A percentile compares a stretch with the other conserved stretches of the same genome.
Conservation (phyloP, 1,140 invertebrate species). For the Lucilia cuprina region DNA sequence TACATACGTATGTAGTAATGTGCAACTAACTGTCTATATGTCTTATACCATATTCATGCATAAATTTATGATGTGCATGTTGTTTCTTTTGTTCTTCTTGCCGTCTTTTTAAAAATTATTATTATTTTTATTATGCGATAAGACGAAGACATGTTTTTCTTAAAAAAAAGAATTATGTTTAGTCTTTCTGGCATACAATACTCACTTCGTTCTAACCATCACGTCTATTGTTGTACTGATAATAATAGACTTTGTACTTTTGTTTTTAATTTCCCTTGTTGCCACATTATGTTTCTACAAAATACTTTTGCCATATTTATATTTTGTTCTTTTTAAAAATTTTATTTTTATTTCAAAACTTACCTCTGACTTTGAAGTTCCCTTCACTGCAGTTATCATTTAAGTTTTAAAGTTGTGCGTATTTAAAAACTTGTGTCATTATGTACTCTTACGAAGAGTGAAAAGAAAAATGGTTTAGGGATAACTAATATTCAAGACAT, state of each 20-base stretch:
- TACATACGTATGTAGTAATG: background rate
- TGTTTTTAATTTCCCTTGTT: background rate
- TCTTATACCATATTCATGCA: no score
- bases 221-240: background rate
- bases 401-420: no score
- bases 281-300: background rate
- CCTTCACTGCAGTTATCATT: no score
- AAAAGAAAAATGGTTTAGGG: no score
- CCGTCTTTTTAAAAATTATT: background rate
- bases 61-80: background rate
- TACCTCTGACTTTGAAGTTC: no score
- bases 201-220: background rate
- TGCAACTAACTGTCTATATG: background rate
- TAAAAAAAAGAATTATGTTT: background rate
- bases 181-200: background rate
- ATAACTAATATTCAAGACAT: no score
- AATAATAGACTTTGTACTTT: constrained; percentile 12
- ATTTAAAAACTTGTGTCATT: no score
- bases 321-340: no score
- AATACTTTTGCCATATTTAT: no score
- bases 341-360: no score
- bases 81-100: background rate
- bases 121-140: constrained; percentile 11
- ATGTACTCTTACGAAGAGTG: no score
- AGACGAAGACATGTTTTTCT: constrained; percentile 7